Base-by-base conservation (phyloP, 1,140 invertebrate species). In the Calliopsis andreniformis region DNA sequence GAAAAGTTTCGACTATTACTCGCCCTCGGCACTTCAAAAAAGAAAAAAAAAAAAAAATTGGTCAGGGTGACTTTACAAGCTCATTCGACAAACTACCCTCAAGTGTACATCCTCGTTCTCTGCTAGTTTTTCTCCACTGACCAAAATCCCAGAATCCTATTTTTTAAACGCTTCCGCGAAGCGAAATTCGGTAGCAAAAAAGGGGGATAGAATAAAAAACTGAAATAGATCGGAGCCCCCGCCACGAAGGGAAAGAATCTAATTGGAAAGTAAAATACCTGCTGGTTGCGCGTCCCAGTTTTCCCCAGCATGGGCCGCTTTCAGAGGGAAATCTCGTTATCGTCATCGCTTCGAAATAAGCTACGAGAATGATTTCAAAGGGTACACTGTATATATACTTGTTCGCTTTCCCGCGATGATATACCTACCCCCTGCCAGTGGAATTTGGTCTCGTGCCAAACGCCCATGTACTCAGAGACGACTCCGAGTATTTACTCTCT, bases 401-500 rank as follows among this genome's bases (percentile, higher is more conserved):
- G 39, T 23, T 43, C 32, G 18, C 30, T 59, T 32, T 3, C 53
- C 14, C 25, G 45, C 12, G 8, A 75, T 75, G 51, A 75, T 75
- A 67, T 67, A 75, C 42, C 76, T 67, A 75, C 42, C 76, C 35
- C 28, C 63, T 14, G 61, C 35, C 16, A 39, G 35, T 47, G 62
- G 49, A 78, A 80, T 80, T 80, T 80, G 79, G 79, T 78, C 72
- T 73, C n/a, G 20, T 71, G 79, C 79, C 79, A 80, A 78, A 72
- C 68, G 79, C 30, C 73, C 76, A 78, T 80, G 79, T 78, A 80
- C 71, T 49, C 61, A 23, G 49, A 56, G 66, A 64, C 73, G 73
- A 51, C 55, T 53, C 20, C 6, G 53, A 66, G 75, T 80, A 80
- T 80, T 80, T 80, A 78, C 79, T 62, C 30, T 68, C 67, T 78